Evolutionary conservation across 2,797 vertebrate genomes (phyloP).

Genomic region (Chiloscyllium punctatum): DNA sequence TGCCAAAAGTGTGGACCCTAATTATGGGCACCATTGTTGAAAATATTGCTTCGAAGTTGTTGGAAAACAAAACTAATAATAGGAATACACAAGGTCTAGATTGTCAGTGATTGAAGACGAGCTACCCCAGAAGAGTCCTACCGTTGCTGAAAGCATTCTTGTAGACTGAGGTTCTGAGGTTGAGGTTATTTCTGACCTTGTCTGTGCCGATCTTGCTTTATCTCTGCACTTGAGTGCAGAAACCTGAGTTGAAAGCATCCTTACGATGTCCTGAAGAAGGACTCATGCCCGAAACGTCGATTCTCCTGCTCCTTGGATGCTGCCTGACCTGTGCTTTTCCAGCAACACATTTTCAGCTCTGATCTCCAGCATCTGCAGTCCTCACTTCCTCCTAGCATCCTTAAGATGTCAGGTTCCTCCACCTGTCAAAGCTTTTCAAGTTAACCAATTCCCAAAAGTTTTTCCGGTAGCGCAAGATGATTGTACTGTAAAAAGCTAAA

Average conservation of each 20-base stretch:
- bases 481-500: not conserved
- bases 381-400: too few species aligned
- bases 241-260: not conserved
- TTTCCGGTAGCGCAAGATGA: not conserved
- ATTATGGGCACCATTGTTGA: not conserved
- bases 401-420: too few species aligned
- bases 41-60: not conserved
- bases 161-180: not conserved
- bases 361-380: too few species aligned
- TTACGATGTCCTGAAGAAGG: not conserved
- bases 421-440: too few species aligned
- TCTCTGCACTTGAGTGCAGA: not conserved
- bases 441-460: not conserved
- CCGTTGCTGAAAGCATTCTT: not conserved
- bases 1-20: not conserved
- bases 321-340: too few species aligned
- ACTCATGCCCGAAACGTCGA: too few species aligned
- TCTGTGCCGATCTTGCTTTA: not conserved
- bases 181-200: not conserved
- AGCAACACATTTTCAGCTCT: too few species aligned
- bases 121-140: not conserved
- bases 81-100: not conserved
- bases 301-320: too few species aligned
- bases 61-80: not conserved
- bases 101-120: not conserved